Percentiles rank a stretch among this genome's conserved stretches.
phyloP scores from a whole-genome alignment of 2,888 invertebrate genomes.

The Eupithecia abbreviata region DNA sequence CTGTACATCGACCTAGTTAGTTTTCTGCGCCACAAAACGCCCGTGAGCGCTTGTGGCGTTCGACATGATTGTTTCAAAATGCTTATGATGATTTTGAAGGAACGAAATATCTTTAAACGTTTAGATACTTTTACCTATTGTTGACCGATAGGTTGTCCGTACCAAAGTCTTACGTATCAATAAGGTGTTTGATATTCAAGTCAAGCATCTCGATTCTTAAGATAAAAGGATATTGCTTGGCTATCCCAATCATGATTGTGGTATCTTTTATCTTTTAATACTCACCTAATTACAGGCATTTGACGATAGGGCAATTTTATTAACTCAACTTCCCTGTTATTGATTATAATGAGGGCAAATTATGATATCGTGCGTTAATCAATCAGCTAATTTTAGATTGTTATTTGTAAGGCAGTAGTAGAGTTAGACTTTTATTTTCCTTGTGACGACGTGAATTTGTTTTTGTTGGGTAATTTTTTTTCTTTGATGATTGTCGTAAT shows the following conservation, averaged over 20 bases:
- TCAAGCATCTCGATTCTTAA: neutral
- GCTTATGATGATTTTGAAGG: neutral
- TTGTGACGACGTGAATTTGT: neutral
- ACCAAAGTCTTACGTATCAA: neutral
- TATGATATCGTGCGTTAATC: slow-evolving; percentile 35
- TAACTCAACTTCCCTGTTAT: slow-evolving; percentile 42
- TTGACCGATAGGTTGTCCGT: neutral
- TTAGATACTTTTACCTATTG: neutral
- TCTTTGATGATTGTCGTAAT: too few relatives aligned
- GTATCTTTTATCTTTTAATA: neutral
- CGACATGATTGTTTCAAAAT: neutral
- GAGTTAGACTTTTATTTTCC: neutral
- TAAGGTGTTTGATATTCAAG: neutral
- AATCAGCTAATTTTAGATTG: slow-evolving; percentile 1
- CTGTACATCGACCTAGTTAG: neutral
- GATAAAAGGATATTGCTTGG: neutral
- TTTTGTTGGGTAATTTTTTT: neutral
- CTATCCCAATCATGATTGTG: neutral
- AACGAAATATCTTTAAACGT: neutral
- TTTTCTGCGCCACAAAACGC: neutral
- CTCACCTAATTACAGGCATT: neutral
- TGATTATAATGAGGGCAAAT: slow-evolving; percentile 34
- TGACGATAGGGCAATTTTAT: slow-evolving; percentile 34
- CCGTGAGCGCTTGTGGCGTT: neutral
- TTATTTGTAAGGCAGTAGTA: neutral